A percentile compares a stretch with the other conserved stretches of the same genome.
Evolutionary conservation across 2,888 invertebrate genomes (phyloP).

Genomic region (Chrysomela aeneicollis): DNA sequence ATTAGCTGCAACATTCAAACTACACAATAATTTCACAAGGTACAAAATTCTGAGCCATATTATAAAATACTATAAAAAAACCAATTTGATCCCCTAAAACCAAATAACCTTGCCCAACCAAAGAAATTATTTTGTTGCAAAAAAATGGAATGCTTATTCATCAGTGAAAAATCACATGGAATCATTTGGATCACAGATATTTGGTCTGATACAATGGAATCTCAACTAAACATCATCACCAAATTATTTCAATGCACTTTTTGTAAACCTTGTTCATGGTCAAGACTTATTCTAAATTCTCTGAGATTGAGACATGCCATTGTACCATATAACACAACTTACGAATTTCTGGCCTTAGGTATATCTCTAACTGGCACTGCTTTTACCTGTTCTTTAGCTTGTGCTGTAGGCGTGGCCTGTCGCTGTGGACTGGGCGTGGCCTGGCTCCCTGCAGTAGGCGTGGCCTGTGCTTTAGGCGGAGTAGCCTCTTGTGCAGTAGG

Average conservation of each 20-base stretch:
- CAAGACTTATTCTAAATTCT: too few species aligned
- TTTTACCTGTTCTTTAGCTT: constrained; percentile 24
- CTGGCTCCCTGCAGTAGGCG: neutral
- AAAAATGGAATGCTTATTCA: neutral
- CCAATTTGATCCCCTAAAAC: constrained; percentile 5
- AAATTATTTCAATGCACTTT: neutral
- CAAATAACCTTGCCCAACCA: neutral
- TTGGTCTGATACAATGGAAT: neutral
- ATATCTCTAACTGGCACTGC: constrained; percentile 25
- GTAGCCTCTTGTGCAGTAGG: too few species aligned
- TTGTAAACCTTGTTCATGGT: too few species aligned
- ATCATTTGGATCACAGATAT: constrained; percentile 2
- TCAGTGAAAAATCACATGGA: constrained; percentile 1
- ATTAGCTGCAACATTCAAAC: constrained; percentile 10
- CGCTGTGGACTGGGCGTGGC: too few species aligned
- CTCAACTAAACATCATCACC: neutral
- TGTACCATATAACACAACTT: neutral
- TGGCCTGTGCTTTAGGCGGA: too few species aligned
- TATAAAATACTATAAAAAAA: constrained; percentile 20
- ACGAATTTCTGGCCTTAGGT: neutral
- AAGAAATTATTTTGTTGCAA: neutral
- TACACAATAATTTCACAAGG: constrained; percentile 26
- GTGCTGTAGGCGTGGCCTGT: neutral
- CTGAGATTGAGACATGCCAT: neutral
- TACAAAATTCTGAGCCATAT: constrained; percentile 30